phyloP scores from a whole-genome alignment of 1,140 invertebrate genomes.

The Heliconius hermathena region DNA sequence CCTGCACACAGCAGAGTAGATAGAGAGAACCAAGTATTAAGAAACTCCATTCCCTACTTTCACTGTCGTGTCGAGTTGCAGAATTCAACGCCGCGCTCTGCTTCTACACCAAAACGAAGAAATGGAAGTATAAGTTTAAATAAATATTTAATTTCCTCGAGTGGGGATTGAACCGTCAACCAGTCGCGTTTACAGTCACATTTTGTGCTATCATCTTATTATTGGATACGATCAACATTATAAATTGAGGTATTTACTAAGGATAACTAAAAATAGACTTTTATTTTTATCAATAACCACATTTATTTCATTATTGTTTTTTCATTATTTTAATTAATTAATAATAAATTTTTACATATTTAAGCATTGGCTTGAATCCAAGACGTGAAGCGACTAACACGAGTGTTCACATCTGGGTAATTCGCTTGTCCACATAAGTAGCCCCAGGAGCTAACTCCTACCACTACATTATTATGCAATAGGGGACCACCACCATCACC shows the following conservation, averaged over 20 bases:
- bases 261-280: not conserved
- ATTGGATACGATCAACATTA: too few species aligned
- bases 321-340: not conserved
- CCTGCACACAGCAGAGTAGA: too few species aligned
- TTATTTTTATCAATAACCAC: not conserved
- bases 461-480: conserved; percentile 77
- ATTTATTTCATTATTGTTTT: not conserved
- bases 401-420: conserved; percentile 82
- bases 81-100: too few species aligned
- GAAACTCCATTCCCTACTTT: too few species aligned
- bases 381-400: conserved; percentile 60
- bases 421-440: conserved; percentile 76
- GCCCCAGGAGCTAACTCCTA: conserved; percentile 83
- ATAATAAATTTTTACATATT: not conserved
- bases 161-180: too few species aligned
- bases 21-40: too few species aligned
- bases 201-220: too few species aligned
- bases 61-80: too few species aligned
- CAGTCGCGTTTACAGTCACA: too few species aligned
- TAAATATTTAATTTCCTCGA: too few species aligned
- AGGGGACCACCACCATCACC: conserved; percentile 85
- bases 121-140: too few species aligned
- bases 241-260: not conserved
- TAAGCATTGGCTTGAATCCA: conserved; percentile 58
- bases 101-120: too few species aligned